Evolutionary conservation across 2,113 vertebrate genomes (phyloP), one percentile per base, ranked within the genome.

Genomic region (Zingel zingel): DNA sequence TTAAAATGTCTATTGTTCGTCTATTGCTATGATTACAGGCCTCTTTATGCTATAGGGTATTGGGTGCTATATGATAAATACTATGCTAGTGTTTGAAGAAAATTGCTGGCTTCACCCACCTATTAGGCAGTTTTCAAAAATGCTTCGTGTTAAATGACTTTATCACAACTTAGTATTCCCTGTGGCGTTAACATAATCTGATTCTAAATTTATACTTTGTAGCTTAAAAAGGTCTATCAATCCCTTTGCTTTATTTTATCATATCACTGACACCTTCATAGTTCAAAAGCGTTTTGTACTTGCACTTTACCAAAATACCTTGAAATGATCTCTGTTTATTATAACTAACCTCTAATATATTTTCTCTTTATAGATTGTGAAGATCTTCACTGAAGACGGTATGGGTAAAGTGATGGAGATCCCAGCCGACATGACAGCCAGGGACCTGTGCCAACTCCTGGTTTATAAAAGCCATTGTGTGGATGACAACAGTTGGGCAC

Each of bases 391-490:
- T 88, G 98, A 99, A 95, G 98, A 99, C 84, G 98, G 98, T 81
- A 96, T 97, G 71, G 95, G 97, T 91, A 99, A 97, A 95, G 97
- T 97, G 88, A 96, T 99, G 94, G 98, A 99, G 95, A 97, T 99
- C 88, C 96, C 97, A 59, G 95, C 97, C 27, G 97, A 99, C 94
- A 98, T 97, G 97, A 99, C 97, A 11, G 97, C 97, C 94, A 96
- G 97, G 93, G 97, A 99, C 94, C 96, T 99, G 90, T 99, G 98
- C 95, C 98, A 99, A 93, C 92, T 99, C 89, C 96, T 99, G 93
- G 96, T 99, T 88, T 98, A 99, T 95, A 97, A 97, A 93, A 98
- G 96, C 95, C 98, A 99, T 95, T 99, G 97, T 94, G 95, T 99
- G 95, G 97, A 99, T 87, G 98, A 99, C 95, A 97, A 98, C 96